Conservation (phyloP, 1,140 invertebrate species). For the Trypoxylus dichotomus region DNA sequence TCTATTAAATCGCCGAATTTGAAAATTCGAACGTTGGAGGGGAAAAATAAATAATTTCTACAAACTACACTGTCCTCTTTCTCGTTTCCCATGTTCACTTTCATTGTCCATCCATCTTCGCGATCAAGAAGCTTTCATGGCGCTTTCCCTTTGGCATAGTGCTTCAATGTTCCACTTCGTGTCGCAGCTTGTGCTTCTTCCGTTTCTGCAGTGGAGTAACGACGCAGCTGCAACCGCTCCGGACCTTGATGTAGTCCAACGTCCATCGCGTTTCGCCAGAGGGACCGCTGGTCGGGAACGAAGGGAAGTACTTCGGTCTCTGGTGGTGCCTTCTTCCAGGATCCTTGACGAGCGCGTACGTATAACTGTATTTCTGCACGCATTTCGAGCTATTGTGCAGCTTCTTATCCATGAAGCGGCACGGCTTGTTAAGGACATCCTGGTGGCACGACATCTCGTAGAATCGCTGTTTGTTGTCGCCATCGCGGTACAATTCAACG, state of each 20-base stretch:
- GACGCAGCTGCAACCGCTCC: conserved; percentile 82
- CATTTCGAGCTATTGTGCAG: conserved; percentile 72
- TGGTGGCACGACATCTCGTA: conserved; percentile 78
- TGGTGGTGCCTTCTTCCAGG: conserved; percentile 41
- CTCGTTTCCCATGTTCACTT: background rate
- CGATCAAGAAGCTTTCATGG: background rate
- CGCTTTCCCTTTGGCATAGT: conserved; percentile 7
- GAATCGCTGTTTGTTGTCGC: conserved; percentile 67
- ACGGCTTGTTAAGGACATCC: conserved; percentile 71
- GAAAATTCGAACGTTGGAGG: background rate
- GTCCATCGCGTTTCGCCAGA: conserved; percentile 63
- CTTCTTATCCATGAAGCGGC: conserved; percentile 72
- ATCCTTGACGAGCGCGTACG: conserved; percentile 76
- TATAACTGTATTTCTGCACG: conserved; percentile 81
- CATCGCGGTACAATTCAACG: conserved; percentile 76
- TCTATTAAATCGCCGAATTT: background rate
- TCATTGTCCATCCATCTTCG: background rate
- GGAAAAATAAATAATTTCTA: conserved; percentile 23
- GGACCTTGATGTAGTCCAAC: conserved; percentile 79
- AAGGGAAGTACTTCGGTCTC: conserved; percentile 54
- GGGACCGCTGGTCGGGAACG: conserved; percentile 57
- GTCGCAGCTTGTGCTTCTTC: conserved; percentile 32
- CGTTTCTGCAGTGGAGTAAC: conserved; percentile 54
- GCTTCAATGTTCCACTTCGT: conserved; percentile 20
- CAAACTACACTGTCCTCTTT: conserved; percentile 17